Percentiles rank a stretch among this genome's conserved stretches.
Conservation (phyloP, 2,113 vertebrate species). For the Sminthopsis crassicaudata region DNA sequence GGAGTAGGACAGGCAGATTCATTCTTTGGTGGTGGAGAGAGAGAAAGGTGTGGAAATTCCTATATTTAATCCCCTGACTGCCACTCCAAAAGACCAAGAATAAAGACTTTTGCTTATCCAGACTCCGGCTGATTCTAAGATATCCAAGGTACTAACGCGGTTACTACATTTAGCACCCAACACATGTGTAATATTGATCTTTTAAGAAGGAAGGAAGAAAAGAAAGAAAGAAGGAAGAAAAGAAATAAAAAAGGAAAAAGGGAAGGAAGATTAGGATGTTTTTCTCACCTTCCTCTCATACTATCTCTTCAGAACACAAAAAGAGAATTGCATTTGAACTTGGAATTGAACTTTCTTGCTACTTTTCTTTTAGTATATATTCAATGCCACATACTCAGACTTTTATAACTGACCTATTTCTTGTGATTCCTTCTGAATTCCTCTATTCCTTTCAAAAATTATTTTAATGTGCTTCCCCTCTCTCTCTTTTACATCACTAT, state of each 20-base stretch:
- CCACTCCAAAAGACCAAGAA: too few species aligned
- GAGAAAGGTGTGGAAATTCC: too few species aligned
- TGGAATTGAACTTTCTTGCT: neutral
- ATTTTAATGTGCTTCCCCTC: neutral
- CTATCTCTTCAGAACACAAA: neutral
- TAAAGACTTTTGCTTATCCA: too few species aligned
- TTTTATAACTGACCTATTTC: neutral
- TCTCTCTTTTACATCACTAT: neutral
- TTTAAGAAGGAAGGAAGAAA: neutral
- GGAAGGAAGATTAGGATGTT: neutral
- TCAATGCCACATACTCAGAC: neutral
- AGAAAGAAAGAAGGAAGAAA: neutral
- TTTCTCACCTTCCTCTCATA: neutral
- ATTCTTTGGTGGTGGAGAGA: too few species aligned
- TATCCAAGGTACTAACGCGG: too few species aligned
- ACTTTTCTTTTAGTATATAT: neutral
- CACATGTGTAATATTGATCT: neutral
- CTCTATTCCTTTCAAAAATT: neutral
- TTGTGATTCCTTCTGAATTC: neutral
- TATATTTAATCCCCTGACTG: too few species aligned
- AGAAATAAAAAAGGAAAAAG: neutral
- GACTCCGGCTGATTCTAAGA: too few species aligned
- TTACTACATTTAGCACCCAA: neutral
- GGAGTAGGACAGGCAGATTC: too few species aligned
- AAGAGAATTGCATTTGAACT: neutral